Conservation (phyloP, 2,888 invertebrate species). For the Lepidonotus clava region DNA sequence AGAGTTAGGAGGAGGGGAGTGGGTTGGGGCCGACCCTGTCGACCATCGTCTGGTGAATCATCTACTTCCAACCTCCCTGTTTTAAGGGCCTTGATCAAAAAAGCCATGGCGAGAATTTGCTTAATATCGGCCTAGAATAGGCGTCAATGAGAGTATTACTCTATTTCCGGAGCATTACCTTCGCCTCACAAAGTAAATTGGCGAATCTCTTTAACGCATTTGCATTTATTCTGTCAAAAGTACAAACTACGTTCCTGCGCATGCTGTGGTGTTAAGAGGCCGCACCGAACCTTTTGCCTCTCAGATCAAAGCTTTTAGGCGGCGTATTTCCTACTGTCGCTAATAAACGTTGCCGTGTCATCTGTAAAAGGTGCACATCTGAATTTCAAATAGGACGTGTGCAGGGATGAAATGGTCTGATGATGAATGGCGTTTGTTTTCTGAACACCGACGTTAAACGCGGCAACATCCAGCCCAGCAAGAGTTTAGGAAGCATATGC, state of each 20-base stretch:
- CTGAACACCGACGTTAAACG: not conserved
- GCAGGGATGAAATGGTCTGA: not conserved
- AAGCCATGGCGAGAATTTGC: conserved; percentile 37
- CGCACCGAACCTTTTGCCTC: not conserved
- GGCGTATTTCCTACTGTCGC: not conserved
- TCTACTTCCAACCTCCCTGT: conserved; percentile 10
- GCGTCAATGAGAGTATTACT: conserved; percentile 34
- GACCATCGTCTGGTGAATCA: conserved; percentile 15
- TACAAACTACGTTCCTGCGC: conserved; percentile 36
- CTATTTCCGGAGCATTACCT: conserved; percentile 34
- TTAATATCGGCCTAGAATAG: conserved; percentile 10
- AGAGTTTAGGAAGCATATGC: too few species aligned
- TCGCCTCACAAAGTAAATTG: conserved; percentile 21
- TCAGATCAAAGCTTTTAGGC: conserved; percentile 32
- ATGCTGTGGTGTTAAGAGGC: not conserved
- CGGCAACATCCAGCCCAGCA: too few species aligned
- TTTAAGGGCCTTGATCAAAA: conserved; percentile 21
- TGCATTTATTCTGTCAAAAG: conserved; percentile 37
- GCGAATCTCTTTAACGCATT: conserved; percentile 52
- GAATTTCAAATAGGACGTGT: conserved; percentile 1
- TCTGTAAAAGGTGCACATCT: conserved; percentile 10
- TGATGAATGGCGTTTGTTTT: not conserved
- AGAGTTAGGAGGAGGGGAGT: not conserved
- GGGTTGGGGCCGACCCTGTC: not conserved
- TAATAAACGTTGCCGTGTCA: conserved; percentile 9